Conservation (phyloP, 2,888 invertebrate genomes). For the Ectemnius cavifrons region DNA sequence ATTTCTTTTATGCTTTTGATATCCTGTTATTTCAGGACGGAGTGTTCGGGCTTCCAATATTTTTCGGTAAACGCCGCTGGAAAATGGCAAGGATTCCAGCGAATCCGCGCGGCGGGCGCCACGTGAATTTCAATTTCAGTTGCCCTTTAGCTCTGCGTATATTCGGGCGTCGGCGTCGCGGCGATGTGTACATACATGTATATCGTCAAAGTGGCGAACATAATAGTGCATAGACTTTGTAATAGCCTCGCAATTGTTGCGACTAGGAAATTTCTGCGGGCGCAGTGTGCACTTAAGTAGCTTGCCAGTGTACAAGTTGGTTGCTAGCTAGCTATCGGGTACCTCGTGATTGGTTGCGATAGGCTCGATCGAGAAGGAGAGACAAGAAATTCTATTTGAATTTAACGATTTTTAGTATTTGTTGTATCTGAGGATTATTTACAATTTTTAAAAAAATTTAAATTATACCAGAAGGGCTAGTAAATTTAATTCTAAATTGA, state of each 20-base stretch:
- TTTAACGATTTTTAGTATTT: too few species aligned
- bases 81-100: neutral
- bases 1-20: too few species aligned
- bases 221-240: slow-evolving; percentile 55
- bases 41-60: too few species aligned
- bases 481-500: too few species aligned
- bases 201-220: slow-evolving; percentile 36
- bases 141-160: neutral
- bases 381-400: too few species aligned
- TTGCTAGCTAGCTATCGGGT: neutral
- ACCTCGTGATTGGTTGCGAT: neutral
- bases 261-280: slow-evolving; percentile 53
- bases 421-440: too few species aligned
- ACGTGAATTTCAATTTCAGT: slow-evolving; percentile 31
- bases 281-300: slow-evolving; percentile 47
- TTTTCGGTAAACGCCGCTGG: too few species aligned
- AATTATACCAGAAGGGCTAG: too few species aligned
- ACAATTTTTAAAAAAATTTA: too few species aligned
- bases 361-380: too few species aligned
- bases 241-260: slow-evolving; percentile 55
- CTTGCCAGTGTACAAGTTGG: slow-evolving; percentile 27
- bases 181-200: slow-evolving; percentile 13
- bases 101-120: neutral
- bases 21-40: too few species aligned
- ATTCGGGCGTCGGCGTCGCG: too few species aligned